Percentiles rank a stretch among this genome's conserved stretches.
These are phyloP conservation scores for Pogona vitticeps DNA, from an alignment of 2,113 vertebrate genomes.

Conservation along the genomic window DNA sequence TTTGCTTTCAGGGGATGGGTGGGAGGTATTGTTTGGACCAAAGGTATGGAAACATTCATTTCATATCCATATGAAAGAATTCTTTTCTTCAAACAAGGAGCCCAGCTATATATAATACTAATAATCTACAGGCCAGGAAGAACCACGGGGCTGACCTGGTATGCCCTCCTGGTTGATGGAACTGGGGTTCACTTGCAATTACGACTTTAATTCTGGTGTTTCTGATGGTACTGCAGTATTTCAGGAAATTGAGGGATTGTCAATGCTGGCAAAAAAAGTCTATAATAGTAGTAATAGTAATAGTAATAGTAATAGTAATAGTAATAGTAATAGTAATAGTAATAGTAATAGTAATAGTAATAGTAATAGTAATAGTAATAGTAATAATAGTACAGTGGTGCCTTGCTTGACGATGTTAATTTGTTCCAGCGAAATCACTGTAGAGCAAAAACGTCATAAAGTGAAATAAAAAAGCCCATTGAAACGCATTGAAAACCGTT, in stretches of 20 bases:
- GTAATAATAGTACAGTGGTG: too few relatives aligned
- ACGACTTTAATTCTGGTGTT: not conserved
- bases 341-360: too few relatives aligned
- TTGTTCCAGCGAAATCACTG: too few relatives aligned
- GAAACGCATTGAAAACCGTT: too few relatives aligned
- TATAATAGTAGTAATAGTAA: too few relatives aligned
- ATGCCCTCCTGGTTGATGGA: conserved; percentile 3
- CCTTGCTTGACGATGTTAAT: too few relatives aligned
- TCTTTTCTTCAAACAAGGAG: not conserved
- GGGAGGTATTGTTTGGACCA: conserved; percentile 32
- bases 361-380: too few relatives aligned
- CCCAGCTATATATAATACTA: not conserved
- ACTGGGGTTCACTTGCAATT: not conserved
- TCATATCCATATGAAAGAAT: conserved; percentile 28
- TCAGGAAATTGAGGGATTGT: not conserved
- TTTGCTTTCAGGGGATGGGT: not conserved
- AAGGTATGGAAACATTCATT: conserved; percentile 29
- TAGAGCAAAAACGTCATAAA: too few relatives aligned
- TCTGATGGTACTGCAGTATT: not conserved
- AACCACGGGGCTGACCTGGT: not conserved
- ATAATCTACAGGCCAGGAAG: not conserved
- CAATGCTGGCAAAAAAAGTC: not conserved
- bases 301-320: too few relatives aligned
- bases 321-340: too few relatives aligned
- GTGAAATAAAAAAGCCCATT: too few relatives aligned